A percentile compares a stretch with the other conserved stretches of the same genome.
These are phyloP conservation scores for Toxostoma redivivum DNA, from an alignment of 2,113 vertebrate genomes.

Conservation along the genomic window DNA sequence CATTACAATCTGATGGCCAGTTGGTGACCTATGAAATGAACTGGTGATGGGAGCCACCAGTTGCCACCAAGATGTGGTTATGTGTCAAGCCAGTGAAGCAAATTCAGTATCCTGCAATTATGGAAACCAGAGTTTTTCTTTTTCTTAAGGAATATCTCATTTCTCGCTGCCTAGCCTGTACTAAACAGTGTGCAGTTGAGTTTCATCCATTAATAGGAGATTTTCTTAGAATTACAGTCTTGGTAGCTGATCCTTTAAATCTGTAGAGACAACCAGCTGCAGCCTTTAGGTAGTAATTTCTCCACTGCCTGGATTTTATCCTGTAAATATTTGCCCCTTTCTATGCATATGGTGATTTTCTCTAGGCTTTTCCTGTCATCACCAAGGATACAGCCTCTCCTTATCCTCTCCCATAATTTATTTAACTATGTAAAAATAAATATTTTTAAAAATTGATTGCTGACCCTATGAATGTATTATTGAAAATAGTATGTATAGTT, in stretches of 20 bases:
- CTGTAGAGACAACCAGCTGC: constrained; percentile 21
- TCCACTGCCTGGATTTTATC: not conserved
- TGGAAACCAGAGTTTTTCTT: not conserved
- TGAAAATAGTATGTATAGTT: not conserved
- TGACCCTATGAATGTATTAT: not conserved
- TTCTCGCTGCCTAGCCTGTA: not conserved
- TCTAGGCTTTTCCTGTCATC: constrained; percentile 3
- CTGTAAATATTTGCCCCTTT: constrained; percentile 7
- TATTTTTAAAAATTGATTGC: accelerated
- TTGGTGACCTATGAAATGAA: constrained; percentile 13
- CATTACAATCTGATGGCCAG: not conserved
- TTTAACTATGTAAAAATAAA: not conserved
- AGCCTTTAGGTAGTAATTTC: not conserved
- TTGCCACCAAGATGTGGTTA: not conserved
- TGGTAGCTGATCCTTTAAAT: constrained; percentile 31
- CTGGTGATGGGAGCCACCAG: not conserved
- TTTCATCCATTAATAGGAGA: constrained; percentile 48
- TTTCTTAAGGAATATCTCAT: not conserved
- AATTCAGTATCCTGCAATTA: not conserved
- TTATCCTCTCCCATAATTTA: not conserved
- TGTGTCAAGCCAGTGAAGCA: not conserved
- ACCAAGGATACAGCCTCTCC: not conserved
- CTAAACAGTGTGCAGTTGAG: not conserved
- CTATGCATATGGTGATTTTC: not conserved
- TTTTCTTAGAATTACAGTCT: constrained; percentile 43